Percentiles rank a stretch among this genome's conserved stretches.
phyloP scores from a whole-genome alignment of 2,113 vertebrate genomes.

The Marmota flaviventris region DNA sequence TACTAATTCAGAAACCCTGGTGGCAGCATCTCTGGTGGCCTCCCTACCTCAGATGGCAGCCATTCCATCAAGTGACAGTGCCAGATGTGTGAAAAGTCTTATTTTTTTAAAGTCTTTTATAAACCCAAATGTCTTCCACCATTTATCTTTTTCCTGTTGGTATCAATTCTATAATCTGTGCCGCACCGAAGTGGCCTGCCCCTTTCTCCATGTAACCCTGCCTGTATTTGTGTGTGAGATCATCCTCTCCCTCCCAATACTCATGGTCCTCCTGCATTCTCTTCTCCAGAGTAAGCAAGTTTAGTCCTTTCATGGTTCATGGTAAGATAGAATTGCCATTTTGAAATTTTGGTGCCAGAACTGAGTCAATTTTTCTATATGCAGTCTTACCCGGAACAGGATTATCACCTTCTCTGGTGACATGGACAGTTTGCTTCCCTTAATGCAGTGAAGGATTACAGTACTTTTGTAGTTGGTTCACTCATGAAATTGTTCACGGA shows the following conservation, averaged over 20 bases:
- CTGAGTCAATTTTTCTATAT: background rate
- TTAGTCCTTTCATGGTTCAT: background rate
- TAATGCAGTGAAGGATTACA: background rate
- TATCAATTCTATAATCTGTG: background rate
- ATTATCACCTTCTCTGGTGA: background rate
- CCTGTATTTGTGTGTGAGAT: background rate
- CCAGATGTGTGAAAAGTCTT: background rate
- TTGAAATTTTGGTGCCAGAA: background rate
- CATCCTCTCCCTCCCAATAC: background rate
- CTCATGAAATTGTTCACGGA: background rate
- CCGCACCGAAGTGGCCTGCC: background rate
- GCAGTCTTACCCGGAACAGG: background rate
- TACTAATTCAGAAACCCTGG: background rate
- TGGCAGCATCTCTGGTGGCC: background rate
- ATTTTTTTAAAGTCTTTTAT: background rate
- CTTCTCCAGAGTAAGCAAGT: background rate
- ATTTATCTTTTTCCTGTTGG: background rate
- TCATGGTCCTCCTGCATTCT: rapidly evolving
- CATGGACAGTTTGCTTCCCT: background rate
- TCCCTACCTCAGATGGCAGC: background rate
- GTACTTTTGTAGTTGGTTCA: background rate
- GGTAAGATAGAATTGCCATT: background rate
- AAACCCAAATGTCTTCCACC: background rate
- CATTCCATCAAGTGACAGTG: background rate
- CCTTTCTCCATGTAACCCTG: background rate